Evolutionary conservation across 2,888 invertebrate species (phyloP).

Genomic region (Caenorhabditis uteleia): DNA sequence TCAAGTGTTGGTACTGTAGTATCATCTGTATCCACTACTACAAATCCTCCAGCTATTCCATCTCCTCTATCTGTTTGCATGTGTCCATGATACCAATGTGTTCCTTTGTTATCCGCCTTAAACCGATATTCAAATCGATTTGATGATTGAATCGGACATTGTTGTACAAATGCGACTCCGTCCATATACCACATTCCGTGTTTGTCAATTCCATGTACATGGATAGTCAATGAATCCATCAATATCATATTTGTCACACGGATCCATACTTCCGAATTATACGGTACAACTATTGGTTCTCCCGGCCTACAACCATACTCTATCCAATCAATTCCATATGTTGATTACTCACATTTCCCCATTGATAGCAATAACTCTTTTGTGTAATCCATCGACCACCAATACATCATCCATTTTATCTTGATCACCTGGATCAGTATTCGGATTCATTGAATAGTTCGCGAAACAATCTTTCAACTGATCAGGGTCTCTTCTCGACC

Average conservation of each 20-base stretch:
- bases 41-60: constrained; percentile 60
- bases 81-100: constrained; percentile 64
- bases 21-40: constrained; percentile 41
- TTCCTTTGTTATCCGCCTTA: constrained; percentile 64
- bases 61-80: constrained; percentile 63
- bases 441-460: constrained; percentile 23
- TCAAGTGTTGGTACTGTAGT: constrained; percentile 30
- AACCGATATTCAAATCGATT: constrained; percentile 62
- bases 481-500: constrained; percentile 46
- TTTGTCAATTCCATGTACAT: constrained; percentile 66
- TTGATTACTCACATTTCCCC: constrained; percentile 47
- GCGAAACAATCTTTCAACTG: constrained; percentile 42
- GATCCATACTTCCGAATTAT: constrained; percentile 58
- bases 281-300: constrained; percentile 59
- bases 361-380: constrained; percentile 55
- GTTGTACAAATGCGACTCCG: constrained; percentile 63
- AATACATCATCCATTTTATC: constrained; percentile 45
- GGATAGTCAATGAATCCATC: constrained; percentile 59
- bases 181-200: constrained; percentile 62
- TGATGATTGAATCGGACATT: constrained; percentile 61
- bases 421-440: constrained; percentile 20
- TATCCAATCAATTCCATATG: no score
- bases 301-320: constrained; percentile 57
- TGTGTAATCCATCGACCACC: constrained; percentile 52
- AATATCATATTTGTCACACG: constrained; percentile 58